A percentile compares a stretch with the other conserved stretches of the same genome.
These are phyloP conservation scores for Drosophila buzzatii DNA, from an alignment of 2,888 invertebrate genomes.

Conservation along the genomic window DNA sequence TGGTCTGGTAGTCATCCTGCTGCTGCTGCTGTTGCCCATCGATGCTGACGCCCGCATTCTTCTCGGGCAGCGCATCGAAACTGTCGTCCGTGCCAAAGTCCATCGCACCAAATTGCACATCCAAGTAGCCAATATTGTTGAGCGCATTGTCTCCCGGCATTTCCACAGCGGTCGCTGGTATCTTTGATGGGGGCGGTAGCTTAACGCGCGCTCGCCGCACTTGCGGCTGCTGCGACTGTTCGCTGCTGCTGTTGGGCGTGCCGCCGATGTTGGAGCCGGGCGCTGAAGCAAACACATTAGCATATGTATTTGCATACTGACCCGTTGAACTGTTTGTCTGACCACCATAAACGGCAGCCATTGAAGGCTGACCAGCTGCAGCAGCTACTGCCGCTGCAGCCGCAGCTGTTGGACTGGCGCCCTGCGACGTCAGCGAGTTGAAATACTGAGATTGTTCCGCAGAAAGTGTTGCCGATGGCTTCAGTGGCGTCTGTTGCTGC, in stretches of 20 bases:
- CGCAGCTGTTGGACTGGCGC: conserved; percentile 67
- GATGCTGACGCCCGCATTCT: conserved; percentile 82
- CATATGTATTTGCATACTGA: conserved; percentile 84
- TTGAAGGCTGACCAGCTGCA: conserved; percentile 51
- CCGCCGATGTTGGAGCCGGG: conserved; percentile 64
- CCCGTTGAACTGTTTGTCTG: conserved; percentile 41
- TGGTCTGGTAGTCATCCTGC: conserved; percentile 83
- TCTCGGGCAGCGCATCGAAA: conserved; percentile 84
- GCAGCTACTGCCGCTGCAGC: conserved; percentile 44
- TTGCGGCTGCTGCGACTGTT: conserved; percentile 82
- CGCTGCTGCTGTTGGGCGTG: conserved; percentile 52
- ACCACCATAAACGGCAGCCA: conserved; percentile 51
- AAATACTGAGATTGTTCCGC: conserved; percentile 89
- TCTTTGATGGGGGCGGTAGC: conserved; percentile 95
- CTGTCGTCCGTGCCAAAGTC: conserved; percentile 88
- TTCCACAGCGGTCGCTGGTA: conserved; percentile 97
- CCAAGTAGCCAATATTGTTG: conserved; percentile 91
- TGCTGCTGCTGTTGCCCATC: conserved; percentile 82
- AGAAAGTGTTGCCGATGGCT: conserved; percentile 87
- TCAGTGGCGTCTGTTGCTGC: conserved; percentile 87
- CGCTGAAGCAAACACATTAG: conserved; percentile 83
- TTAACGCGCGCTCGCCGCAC: conserved; percentile 88
- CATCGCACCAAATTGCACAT: conserved; percentile 97
- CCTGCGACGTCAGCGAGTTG: conserved; percentile 85
- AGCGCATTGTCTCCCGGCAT: conserved; percentile 95